Conservation (phyloP, 2,888 invertebrate genomes). For the Nymphalis c-album region DNA sequence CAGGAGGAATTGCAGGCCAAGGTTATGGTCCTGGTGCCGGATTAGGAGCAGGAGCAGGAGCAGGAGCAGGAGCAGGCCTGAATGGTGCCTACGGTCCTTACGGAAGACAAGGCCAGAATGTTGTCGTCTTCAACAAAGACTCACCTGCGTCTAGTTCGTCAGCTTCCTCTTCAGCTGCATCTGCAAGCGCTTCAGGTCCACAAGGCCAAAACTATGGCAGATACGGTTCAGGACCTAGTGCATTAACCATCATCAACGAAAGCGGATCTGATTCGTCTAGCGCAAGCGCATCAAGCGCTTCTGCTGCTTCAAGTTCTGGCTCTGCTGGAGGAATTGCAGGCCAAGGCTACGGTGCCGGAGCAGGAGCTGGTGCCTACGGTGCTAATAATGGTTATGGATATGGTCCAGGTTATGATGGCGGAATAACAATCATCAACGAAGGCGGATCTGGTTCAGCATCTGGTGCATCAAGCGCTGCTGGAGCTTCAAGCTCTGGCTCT, state of each 20-base stretch:
- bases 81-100: constrained; percentile 4
- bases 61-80: constrained; percentile 1
- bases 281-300: too few relatives aligned
- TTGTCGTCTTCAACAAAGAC: constrained; percentile 5
- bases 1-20: too few relatives aligned
- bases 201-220: constrained; percentile 8
- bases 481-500: too few relatives aligned
- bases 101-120: neutral
- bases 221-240: neutral
- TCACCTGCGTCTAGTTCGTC: constrained; percentile 4
- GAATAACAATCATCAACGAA: neutral
- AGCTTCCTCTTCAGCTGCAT: constrained; percentile 9
- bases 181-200: neutral
- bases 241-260: neutral
- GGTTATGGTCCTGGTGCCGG: neutral
- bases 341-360: constrained; percentile 4
- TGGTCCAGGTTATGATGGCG: neutral
- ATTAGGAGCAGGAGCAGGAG: neutral
- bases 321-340: constrained; percentile 23
- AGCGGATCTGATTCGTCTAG: neutral
- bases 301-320: neutral
- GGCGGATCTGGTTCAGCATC: neutral
- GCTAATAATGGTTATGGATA: neutral
- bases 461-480: too few relatives aligned
- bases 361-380: neutral